These are phyloP conservation scores for Amphipoea lucens DNA, from an alignment of 2,888 invertebrate species.

Conservation along the genomic window DNA sequence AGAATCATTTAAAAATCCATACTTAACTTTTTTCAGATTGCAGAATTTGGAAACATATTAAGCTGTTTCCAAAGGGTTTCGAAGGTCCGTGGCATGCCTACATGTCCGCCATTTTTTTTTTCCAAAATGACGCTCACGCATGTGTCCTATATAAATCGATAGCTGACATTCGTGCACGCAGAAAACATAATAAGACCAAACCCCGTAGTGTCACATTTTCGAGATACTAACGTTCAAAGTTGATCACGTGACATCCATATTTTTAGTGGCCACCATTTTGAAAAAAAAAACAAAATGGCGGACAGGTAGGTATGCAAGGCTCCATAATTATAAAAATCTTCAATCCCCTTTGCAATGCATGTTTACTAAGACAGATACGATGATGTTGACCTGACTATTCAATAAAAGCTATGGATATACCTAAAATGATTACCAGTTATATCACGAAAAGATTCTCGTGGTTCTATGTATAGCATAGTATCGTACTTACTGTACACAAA, in stretches of 20 bases:
- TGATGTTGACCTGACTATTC: neutral
- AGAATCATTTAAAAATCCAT: neutral
- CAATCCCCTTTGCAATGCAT: neutral
- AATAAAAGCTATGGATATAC: conserved; percentile 3
- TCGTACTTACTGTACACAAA: conserved; percentile 7
- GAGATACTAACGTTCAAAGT: too few species aligned
- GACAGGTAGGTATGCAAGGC: neutral
- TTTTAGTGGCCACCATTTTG: neutral
- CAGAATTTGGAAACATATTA: neutral
- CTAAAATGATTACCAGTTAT: neutral
- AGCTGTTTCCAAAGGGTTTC: too few species aligned
- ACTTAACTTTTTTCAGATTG: too few species aligned
- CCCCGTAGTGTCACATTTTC: too few species aligned
- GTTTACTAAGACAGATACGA: neutral
- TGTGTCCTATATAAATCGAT: too few species aligned
- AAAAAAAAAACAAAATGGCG: neutral
- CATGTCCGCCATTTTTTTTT: too few species aligned
- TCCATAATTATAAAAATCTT: neutral
- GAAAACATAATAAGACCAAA: too few species aligned
- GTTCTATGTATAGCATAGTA: neutral
- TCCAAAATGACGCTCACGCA: too few species aligned
- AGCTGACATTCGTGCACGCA: too few species aligned
- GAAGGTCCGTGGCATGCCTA: too few species aligned
- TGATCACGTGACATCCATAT: too few species aligned
- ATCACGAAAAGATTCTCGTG: neutral